A percentile compares a stretch with the other conserved stretches of the same genome.
phyloP scores from a whole-genome alignment of 2,113 vertebrate species.

The Hyperoodon ampullatus region DNA sequence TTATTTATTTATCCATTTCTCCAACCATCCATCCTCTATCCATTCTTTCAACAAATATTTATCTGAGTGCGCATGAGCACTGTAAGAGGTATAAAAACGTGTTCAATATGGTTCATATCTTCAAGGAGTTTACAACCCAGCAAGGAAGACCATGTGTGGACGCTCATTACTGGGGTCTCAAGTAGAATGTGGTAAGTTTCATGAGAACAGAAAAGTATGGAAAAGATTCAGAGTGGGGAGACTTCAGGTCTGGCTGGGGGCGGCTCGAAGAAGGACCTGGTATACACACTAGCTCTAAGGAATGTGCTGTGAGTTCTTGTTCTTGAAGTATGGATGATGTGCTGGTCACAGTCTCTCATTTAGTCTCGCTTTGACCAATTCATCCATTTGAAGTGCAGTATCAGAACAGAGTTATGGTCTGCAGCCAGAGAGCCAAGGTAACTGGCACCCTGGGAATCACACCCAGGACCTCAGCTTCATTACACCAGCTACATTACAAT shows the following conservation, averaged over 20 bases:
- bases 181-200: neutral
- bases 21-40: constrained; percentile 27
- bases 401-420: constrained; percentile 10
- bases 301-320: neutral
- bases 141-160: neutral
- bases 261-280: neutral
- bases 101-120: constrained; percentile 42
- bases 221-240: neutral
- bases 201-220: neutral
- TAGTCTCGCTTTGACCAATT: neutral
- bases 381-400: neutral
- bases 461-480: constrained; percentile 54
- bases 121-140: constrained; percentile 37
- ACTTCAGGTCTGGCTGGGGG: neutral
- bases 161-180: neutral
- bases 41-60: constrained; percentile 62
- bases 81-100: constrained; percentile 36
- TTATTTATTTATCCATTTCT: constrained; percentile 49
- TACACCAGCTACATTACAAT: constrained; percentile 41
- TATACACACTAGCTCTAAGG: neutral
- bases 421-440: constrained; percentile 14
- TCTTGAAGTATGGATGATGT: neutral
- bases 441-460: constrained; percentile 40
- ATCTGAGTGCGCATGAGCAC: neutral
- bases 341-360: neutral